A percentile compares a stretch with the other conserved stretches of the same genome.
Conservation (phyloP, 2,888 invertebrate species). For the Eupelmus urozonus region DNA sequence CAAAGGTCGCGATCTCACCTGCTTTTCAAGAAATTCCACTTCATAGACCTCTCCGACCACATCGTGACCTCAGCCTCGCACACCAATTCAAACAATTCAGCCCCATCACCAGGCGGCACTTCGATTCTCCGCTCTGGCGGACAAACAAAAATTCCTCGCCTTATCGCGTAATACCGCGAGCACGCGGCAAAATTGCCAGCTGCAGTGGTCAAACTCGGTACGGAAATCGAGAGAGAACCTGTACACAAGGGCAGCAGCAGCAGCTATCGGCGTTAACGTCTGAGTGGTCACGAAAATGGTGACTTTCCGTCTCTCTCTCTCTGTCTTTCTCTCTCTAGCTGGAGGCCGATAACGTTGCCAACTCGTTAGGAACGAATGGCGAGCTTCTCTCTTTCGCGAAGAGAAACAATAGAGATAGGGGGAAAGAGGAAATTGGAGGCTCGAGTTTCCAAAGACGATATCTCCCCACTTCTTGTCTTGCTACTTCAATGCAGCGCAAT, state of each 20-base stretch:
- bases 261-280: constrained; percentile 71
- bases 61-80: no score
- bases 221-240: constrained; percentile 54
- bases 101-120: neutral
- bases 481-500: constrained; percentile 59
- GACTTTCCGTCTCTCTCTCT: constrained; percentile 49
- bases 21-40: no score
- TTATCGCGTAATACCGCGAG: constrained; percentile 46
- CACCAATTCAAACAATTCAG: constrained; percentile 28
- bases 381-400: constrained; percentile 46
- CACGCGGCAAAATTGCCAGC: constrained; percentile 49
- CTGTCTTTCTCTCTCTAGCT: constrained; percentile 43
- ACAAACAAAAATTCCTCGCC: constrained; percentile 7
- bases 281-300: constrained; percentile 64
- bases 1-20: no score
- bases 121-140: constrained; percentile 40
- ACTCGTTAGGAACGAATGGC: constrained; percentile 70
- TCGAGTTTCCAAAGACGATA: constrained; percentile 47
- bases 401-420: constrained; percentile 51
- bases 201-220: constrained; percentile 45
- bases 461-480: constrained; percentile 43
- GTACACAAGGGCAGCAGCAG: no score
- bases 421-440: constrained; percentile 56
- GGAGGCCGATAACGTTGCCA: constrained; percentile 69
- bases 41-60: no score